Base-by-base conservation (phyloP, 2,888 invertebrate genomes). In the Sympetrum striolatum region DNA sequence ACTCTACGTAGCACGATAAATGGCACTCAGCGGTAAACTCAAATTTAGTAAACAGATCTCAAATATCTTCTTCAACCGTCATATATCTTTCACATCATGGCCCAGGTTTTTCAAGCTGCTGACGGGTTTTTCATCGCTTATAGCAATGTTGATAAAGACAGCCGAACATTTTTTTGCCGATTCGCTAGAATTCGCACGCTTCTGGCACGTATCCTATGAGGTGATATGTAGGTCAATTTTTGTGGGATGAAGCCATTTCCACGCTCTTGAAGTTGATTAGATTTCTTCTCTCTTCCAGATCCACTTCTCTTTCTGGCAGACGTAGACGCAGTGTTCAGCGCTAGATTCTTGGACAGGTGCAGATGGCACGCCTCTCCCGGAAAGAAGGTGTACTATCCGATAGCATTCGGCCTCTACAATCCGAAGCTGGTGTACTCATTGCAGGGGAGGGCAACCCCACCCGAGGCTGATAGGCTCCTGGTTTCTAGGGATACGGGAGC, bases 341-440 rank as follows among this genome's bases (percentile, higher is more conserved):
- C 96, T 48, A 95, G 96, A 91, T 97, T 96, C 93, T 94, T 97
- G 90, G 96, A 96, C 92, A 94, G 97, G 91, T 95, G 94, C 92
- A 93, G 94, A 90, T 93, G 94, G 91, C 94, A 95, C 92, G 92
- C 94, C 6, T 93, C 93, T 22, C 93, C 93, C 18, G 94, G 94
- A 4, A 93, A 60, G 93, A 93, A 95, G 93, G 97, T 97, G 79
- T 97, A 97, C 94, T 97, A 97, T 93, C 97, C 97, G 6, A 96
- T 97, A 91, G 96, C 97, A 92, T 97, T 97, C 93, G 97, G 97
- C 93, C 94, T 97, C 91, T 97, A 97, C 94, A 97, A 97, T 94
- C 97, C 97, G 5, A 96, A 96, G 92, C 96, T 97, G 91, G 96
- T 97, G 90, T 97, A 97, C 93, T 96, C 96, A 90, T 94, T 97